These are phyloP conservation scores for Zaprionus vittiger DNA, from an alignment of 1,140 invertebrate genomes.

Conservation along the genomic window DNA sequence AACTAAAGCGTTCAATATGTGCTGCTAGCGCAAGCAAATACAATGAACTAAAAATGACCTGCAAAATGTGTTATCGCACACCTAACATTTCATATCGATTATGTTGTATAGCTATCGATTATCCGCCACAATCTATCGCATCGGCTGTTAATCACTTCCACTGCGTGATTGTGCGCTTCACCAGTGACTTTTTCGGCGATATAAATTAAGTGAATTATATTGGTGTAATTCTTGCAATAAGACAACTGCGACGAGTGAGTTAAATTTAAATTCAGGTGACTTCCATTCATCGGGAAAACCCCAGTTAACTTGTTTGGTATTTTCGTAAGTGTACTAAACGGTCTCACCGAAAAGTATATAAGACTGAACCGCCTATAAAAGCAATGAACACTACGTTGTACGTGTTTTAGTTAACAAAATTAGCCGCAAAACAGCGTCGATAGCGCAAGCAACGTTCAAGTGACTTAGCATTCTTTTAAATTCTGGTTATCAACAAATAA, in stretches of 20 bases:
- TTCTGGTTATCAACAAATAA: conserved; percentile 61
- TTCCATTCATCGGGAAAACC: background rate
- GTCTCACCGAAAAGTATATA: conserved; percentile 17
- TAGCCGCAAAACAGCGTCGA: conserved; percentile 33
- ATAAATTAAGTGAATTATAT: background rate
- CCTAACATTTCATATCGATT: conserved; percentile 8
- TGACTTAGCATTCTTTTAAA: conserved; percentile 41
- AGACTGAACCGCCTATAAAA: conserved; percentile 54
- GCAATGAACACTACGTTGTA: conserved; percentile 47
- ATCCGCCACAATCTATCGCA: background rate
- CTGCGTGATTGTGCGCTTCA: background rate
- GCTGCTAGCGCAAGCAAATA: conserved; percentile 31
- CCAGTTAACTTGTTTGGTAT: background rate
- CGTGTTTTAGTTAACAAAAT: conserved; percentile 65
- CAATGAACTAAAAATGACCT: conserved; percentile 19
- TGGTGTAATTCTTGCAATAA: background rate
- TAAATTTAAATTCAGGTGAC: background rate
- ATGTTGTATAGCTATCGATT: background rate
- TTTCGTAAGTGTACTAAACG: background rate
- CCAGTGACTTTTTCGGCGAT: background rate
- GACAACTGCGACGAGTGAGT: background rate
- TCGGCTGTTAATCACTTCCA: background rate
- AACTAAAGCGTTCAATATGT: conserved; percentile 16
- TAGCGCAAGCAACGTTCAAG: conserved; percentile 23
- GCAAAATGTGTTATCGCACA: conserved; percentile 8